Conservation (phyloP, 37 sponge, comb jelly and placozoan species). For the Cladorhizidae sp. region DNA sequence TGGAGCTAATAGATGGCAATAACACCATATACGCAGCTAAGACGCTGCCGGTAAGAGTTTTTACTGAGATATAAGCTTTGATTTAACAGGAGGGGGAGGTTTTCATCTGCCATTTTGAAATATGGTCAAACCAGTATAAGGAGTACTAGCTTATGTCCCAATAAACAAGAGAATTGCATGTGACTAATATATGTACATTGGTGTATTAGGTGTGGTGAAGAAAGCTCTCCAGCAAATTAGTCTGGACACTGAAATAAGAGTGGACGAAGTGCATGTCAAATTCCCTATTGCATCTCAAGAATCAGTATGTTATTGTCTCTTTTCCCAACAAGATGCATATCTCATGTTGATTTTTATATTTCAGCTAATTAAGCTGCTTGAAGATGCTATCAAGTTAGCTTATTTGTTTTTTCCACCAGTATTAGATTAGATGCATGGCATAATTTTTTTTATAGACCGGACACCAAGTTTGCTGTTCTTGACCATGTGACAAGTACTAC, state of each 20-base stretch:
- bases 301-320: background rate
- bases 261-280: constrained; percentile 39
- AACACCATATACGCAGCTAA: no score
- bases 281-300: constrained; percentile 46
- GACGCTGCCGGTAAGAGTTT: no score
- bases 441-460: constrained; percentile 22
- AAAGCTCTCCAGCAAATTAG: constrained; percentile 36
- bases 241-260: background rate
- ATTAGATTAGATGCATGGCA: background rate
- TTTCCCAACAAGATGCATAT: no score
- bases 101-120: no score
- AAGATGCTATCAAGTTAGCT: constrained; percentile 11
- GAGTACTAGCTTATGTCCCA: no score
- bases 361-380: constrained; percentile 3
- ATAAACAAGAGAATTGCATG: no score
- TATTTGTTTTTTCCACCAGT: background rate
- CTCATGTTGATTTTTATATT: no score
- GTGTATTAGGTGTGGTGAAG: constrained; percentile 16
- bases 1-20: no score
- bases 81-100: no score
- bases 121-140: no score
- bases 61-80: no score
- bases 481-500: constrained; percentile 81
- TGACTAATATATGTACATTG: background rate
- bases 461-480: constrained; percentile 63